Base-by-base conservation (phyloP, 2,113 vertebrate species). In the Muntiacus reevesi region DNA sequence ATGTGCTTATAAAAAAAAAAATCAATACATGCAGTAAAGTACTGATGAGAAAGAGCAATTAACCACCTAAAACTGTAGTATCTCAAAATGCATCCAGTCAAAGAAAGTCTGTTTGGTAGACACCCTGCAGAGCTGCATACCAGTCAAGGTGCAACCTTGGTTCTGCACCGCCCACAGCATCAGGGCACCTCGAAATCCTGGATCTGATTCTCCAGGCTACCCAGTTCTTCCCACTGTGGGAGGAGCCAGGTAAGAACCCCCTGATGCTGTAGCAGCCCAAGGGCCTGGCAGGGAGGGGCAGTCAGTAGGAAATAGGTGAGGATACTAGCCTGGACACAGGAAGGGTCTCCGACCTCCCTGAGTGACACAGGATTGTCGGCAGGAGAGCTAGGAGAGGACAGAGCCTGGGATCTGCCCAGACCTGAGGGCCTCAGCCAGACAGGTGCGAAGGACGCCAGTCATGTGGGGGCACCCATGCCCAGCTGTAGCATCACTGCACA, bases 301-400 rank as follows among this genome's bases (percentile, higher is more conserved):
- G 3, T 10, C 3, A 2, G 23, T 17, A 55, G 14, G 15, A n/a
- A 12, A 6, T 1, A 23, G 13, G 13, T 5, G 7, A 43, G 40
- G 23, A 36, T 11, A 17, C n/a, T 27, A 71, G 10, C 33, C 15
- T 10, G 43, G 40, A 23, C 9, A 36, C 21, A 54, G 28, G 28
- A 19, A 79, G 78, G 40, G 33, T 5, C 33, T 21, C 47, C 2
- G 3, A 54, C 28, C 7, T 9, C 40, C 36, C 47, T 25, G 30
- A 8, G 7, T 9, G 17, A 52, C 28, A 62, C 60, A n/a, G 15
- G 21, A 15, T 7, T 16, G 11, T 45, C 25, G 25, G 45, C 23
- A 60, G 13, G 13, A 19, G 10, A 54, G 13, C 76, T 15, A 2
- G 3, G 17, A 45, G 30, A 79, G 16, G 27, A 74, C 2, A 4